Evolutionary conservation across 2,888 invertebrate genomes (phyloP), one percentile per base, ranked within the genome.

Genomic region (Cataglyphis rosenhaueri): DNA sequence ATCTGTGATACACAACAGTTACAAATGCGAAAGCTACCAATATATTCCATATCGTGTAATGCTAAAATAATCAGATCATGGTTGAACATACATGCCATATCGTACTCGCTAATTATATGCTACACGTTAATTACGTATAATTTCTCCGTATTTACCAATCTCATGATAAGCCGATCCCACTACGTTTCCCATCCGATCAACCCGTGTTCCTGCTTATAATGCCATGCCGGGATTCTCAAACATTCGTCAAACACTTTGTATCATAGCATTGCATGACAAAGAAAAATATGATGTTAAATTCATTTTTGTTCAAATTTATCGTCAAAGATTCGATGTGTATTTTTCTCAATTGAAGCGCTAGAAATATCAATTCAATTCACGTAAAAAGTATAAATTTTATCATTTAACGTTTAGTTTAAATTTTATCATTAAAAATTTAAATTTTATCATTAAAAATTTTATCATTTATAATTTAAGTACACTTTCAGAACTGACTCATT

Each of bases 61-160:
- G 59, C 59, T 73, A 73, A 79, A 79, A 79, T 79, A 79, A 79
- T 79, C 78, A 71, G 78, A 79, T 79, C 73, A 79, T 59, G 78
- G 57, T 57, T 73, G 74, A 79, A 41, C 73, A 41, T n/a, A 48
- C n/a, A 79, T 41, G 44, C 74, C 73, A 55, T 78, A 78, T 71
- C 71, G 78, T 71, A 71, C 10, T 44, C 59, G 59, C 78, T 71
- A 79, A 79, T 79, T 79, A 79, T 79, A 79, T 57, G 25, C 21
- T 71, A 35, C 78, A 59, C 35, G 73, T 79, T 79, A 79, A 79
- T 79, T 79, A 79, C 59, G 59, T 79, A 79, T 79, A 79, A 79
- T 79, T 79, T 79, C 78, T 79, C 78, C 44, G 59, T 79, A 44
- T 79, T 79, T 79, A 79, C 73, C 59, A 79, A 79, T 71, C 59